Conservation (phyloP, 2,113 vertebrate species). For the Rhynchopsitta pachyrhyncha region DNA sequence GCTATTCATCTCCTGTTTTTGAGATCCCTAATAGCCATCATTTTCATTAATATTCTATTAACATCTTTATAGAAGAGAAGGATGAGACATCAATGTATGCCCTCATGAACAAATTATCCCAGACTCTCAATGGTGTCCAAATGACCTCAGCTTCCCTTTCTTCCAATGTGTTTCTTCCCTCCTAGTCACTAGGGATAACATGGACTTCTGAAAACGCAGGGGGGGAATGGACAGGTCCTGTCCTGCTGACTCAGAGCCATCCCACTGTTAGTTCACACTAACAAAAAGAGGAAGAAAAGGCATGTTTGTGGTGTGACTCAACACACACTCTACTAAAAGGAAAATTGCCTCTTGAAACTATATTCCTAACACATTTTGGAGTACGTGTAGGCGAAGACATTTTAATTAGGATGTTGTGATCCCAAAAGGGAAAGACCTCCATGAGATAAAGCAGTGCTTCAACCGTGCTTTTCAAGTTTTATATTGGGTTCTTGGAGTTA, state of each 20-base stretch:
- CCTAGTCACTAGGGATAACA: background rate
- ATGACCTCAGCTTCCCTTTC: background rate
- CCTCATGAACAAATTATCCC: background rate
- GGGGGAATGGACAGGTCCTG: background rate
- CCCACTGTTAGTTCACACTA: fast-evolving
- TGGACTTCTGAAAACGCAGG: background rate
- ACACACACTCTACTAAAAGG: background rate
- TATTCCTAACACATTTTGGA: background rate
- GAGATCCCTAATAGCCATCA: background rate
- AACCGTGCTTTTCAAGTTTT: background rate
- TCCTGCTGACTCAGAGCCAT: background rate
- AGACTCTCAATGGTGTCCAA: background rate
- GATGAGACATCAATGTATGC: background rate
- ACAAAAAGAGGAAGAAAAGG: background rate
- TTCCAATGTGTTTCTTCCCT: background rate
- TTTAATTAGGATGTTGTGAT: background rate
- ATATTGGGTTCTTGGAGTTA: background rate
- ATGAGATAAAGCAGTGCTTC: background rate
- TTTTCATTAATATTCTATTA: conserved; percentile 18
- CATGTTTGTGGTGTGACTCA: background rate
- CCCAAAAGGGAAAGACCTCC: background rate
- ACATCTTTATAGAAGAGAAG: background rate
- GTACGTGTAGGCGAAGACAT: background rate
- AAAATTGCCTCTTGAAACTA: background rate
- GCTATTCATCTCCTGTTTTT: background rate